These are phyloP conservation scores for Drosophila busckii DNA, from an alignment of 1,140 invertebrate species.

Conservation along the genomic window DNA sequence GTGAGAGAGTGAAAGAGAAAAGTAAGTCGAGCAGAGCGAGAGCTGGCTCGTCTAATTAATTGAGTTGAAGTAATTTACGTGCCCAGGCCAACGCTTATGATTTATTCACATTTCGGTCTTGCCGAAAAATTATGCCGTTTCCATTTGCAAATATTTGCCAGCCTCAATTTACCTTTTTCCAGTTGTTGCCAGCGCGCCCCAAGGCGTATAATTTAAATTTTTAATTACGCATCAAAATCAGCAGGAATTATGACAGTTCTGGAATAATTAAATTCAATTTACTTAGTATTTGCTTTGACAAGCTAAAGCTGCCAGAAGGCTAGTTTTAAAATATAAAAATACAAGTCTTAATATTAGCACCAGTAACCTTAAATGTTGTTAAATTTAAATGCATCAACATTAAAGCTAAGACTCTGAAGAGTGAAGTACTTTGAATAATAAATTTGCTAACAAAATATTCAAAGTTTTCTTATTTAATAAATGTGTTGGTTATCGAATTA, in stretches of 20 bases:
- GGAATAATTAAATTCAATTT: too few species aligned
- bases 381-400: too few species aligned
- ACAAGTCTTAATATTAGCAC: too few species aligned
- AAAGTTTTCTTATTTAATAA: too few species aligned
- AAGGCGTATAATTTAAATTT: slow-evolving; percentile 68
- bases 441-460: too few species aligned
- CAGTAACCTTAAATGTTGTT: too few species aligned
- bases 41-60: slow-evolving; percentile 52
- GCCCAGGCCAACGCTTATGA: slow-evolving; percentile 24
- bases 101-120: slow-evolving; percentile 28
- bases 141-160: slow-evolving; percentile 54
- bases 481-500: too few species aligned
- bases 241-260: slow-evolving; percentile 61
- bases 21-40: slow-evolving; percentile 2
- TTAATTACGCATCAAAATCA: slow-evolving; percentile 65
- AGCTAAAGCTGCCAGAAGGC: too few species aligned
- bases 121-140: slow-evolving; percentile 22
- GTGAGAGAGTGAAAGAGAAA: not conserved
- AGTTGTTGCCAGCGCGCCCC: slow-evolving; percentile 28
- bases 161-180: slow-evolving; percentile 1
- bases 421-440: too few species aligned
- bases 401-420: too few species aligned
- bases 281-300: too few species aligned
- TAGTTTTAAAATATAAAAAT: too few species aligned
- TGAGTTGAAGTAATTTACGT: slow-evolving; percentile 67